Conservation (phyloP, 2,113 vertebrate genomes). For the Narcine bancroftii region DNA sequence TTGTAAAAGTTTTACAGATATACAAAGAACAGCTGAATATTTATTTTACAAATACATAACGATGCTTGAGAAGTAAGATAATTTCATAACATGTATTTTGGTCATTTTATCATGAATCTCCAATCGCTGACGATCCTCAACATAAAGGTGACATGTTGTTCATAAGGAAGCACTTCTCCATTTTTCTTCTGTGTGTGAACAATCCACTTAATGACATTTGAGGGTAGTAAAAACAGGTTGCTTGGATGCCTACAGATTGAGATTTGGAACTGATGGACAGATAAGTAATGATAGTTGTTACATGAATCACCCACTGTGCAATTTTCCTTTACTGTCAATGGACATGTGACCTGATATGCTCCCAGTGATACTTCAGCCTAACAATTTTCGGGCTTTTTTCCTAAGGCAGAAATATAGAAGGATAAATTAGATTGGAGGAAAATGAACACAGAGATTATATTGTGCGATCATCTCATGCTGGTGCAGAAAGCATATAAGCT, state of each 20-base stretch:
- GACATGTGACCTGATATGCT: not conserved
- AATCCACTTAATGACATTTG: constrained; percentile 8
- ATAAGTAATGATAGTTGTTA: constrained; percentile 26
- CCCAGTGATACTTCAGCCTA: not conserved
- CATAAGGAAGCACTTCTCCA: not conserved
- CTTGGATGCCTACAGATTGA: not conserved
- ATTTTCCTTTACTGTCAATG: constrained; percentile 20
- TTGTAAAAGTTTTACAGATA: not conserved
- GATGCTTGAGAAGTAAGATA: not conserved
- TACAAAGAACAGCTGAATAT: not conserved
- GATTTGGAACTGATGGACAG: constrained; percentile 26
- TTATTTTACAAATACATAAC: not conserved
- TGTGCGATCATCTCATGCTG: too few species aligned
- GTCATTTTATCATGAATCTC: not conserved
- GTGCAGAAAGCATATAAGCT: too few species aligned
- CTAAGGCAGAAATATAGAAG: not conserved
- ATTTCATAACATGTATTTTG: not conserved
- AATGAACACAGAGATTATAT: too few species aligned
- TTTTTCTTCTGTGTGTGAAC: constrained; percentile 20
- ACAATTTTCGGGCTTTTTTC: not conserved
- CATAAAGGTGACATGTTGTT: not conserved
- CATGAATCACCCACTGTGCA: constrained; percentile 9
- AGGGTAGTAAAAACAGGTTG: constrained; percentile 13
- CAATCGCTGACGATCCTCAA: not conserved
- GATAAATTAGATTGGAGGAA: too few species aligned